Conservation (phyloP, 2,888 invertebrate species). For the Matsumyia berberina region DNA sequence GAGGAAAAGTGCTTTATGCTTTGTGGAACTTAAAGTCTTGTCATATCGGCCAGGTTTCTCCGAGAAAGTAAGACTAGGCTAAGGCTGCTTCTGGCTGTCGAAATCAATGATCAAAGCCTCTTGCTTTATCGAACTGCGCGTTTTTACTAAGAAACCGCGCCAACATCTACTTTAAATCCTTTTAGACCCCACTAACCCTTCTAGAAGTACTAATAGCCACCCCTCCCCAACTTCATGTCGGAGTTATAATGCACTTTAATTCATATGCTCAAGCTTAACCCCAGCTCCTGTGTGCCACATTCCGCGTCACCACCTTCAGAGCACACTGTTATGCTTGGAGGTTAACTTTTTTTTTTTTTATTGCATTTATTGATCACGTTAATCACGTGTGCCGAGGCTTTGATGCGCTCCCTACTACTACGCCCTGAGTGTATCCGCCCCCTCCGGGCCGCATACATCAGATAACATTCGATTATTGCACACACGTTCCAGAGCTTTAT, state of each 20-base stretch:
- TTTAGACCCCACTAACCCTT: constrained; percentile 18
- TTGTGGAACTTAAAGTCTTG: no score
- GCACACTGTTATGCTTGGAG: no score
- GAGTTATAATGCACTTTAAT: constrained; percentile 27
- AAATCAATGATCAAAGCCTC: no score
- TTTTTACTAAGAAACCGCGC: no score
- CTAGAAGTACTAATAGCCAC: constrained; percentile 1
- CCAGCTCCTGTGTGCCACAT: background rate
- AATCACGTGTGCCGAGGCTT: constrained; percentile 45
- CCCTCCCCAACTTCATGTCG: background rate
- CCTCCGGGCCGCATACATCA: constrained; percentile 10
- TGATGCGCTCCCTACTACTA: background rate
- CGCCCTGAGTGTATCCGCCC: background rate
- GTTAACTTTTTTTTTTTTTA: constrained; percentile 25
- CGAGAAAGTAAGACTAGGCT: no score
- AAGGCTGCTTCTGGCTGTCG: no score
- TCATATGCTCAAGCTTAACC: background rate
- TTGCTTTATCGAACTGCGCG: no score
- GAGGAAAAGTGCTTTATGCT: no score
- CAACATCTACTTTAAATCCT: no score
- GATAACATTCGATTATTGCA: constrained; percentile 65
- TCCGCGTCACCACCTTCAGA: background rate
- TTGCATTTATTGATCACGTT: constrained; percentile 56
- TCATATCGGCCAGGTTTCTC: no score
- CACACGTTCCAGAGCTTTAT: constrained; percentile 58